Percentiles rank a stretch among this genome's conserved stretches.
Evolutionary conservation across 2,113 vertebrate species (phyloP).

Genomic region (Ursus arctos): DNA sequence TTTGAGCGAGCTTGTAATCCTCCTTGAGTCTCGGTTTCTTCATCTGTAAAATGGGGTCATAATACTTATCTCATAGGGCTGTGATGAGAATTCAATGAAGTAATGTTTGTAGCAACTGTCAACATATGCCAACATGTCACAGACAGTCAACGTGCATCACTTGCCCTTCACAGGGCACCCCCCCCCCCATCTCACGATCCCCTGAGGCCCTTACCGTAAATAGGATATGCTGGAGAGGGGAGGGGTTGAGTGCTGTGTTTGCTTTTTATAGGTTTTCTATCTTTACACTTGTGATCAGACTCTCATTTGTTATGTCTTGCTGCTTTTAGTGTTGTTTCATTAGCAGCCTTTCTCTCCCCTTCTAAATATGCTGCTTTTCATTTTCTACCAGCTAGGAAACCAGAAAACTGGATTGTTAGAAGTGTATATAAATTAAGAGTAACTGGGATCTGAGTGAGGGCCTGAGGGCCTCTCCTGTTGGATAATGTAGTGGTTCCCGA

Average conservation of each 20-base stretch:
- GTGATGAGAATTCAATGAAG: background rate
- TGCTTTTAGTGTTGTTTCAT: conserved; percentile 69
- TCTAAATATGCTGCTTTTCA: conserved; percentile 66
- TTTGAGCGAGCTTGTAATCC: background rate
- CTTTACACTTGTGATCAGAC: conserved; percentile 74
- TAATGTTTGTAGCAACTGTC: background rate
- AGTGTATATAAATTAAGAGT: conserved; percentile 64
- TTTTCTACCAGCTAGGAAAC: conserved; percentile 57
- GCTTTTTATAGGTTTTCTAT: conserved; percentile 80
- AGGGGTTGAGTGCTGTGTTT: conserved; percentile 37
- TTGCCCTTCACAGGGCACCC: background rate
- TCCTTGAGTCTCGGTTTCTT: conserved; percentile 39
- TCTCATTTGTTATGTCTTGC: conserved; percentile 66
- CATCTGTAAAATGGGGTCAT: conserved; percentile 56
- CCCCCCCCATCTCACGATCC: background rate
- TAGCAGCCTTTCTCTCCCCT: conserved; percentile 60
- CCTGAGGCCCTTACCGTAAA: conserved; percentile 28
- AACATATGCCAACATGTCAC: background rate
- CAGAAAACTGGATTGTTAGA: conserved; percentile 65
- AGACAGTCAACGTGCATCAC: background rate
- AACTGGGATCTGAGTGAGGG: conserved; percentile 49
- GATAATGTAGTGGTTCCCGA: conserved; percentile 6
- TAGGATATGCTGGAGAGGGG: background rate
- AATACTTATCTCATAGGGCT: background rate
- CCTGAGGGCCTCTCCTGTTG: conserved; percentile 37